Evolutionary conservation across 2,797 vertebrate genomes (phyloP).

Genomic region (Gymnodraco acuticeps): DNA sequence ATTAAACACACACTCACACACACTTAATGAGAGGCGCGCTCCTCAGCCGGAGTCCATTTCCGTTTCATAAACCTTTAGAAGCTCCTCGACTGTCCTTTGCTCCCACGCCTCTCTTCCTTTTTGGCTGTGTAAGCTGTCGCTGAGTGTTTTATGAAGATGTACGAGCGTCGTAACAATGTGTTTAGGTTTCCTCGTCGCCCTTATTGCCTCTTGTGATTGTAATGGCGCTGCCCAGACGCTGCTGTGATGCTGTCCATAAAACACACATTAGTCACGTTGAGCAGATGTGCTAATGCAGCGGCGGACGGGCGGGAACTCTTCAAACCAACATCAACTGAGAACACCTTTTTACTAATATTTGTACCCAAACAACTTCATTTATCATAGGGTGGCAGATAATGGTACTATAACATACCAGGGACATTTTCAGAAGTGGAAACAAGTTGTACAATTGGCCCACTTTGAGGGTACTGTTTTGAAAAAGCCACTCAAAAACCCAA

Average conservation of each 20-base stretch:
- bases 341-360: no score
- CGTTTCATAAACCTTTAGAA: conserved; percentile 69
- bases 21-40: conserved; percentile 33
- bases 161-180: conserved; percentile 63
- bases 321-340: no score
- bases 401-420: no score
- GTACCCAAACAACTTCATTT: no score
- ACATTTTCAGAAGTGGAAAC: no score
- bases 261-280: conserved; percentile 67
- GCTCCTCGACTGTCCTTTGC: conserved; percentile 49
- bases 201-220: conserved; percentile 61
- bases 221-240: conserved; percentile 40
- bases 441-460: no score
- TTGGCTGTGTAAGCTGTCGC: conserved; percentile 24
- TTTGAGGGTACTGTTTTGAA: no score
- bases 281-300: not conserved
- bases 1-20: conserved; percentile 14
- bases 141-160: conserved; percentile 69
- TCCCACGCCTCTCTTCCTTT: conserved; percentile 50
- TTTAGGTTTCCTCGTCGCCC: conserved; percentile 58
- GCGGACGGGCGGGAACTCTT: not conserved
- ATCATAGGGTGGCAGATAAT: no score
- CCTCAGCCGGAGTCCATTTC: conserved; percentile 49
- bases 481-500: no score
- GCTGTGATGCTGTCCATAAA: conserved; percentile 64